Base-by-base conservation (phyloP, 2,888 invertebrate species). In the Eilema depressum region DNA sequence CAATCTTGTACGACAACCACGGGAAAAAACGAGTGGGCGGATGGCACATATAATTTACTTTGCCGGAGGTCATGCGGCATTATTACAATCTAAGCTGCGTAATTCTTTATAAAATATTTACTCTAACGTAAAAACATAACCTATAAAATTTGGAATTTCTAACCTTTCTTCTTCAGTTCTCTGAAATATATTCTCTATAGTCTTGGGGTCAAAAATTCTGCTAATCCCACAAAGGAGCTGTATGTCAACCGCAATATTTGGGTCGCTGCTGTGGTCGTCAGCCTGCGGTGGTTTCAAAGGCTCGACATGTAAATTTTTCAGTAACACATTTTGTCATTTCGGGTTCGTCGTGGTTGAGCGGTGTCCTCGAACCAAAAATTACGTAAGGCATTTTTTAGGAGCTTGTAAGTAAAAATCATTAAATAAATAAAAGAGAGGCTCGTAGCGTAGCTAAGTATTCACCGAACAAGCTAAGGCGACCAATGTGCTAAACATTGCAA, bases 221-320 rank as follows among this genome's bases (percentile, higher is more conserved):
- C 63, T 26, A 61, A 75, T 70, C 25, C 79, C 74, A 23, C 83
- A 79, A 74, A 75, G 79, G 73, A 65, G 63, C 71, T 59, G 62
- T 61, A 66, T 65, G 61, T 70, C 28, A 60, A 75, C 83, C 81
- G 63, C 82, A 74, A 65, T 33, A 76, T 83, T 83, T 64, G 28
- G 70, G 47, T 28, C 41, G 26, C 28, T 33, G 30, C 41, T 82
- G 81, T 47, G 79, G 81, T 76, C 2, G 33, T 28, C 37, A 33
- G 64, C 69, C 75, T 68, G 30, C 66, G 56, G 65, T 63, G 70
- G 61, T 72, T 53, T 64, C 63, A 75, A 76, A 79, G 73, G 78
- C 66, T 73, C 47, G 69, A 75, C 73, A 68, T 69, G 74, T 76
- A 63, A 73, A 76, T 81, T 79, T 83, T 78, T 76, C 73, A 20